Conservation (phyloP, 2,888 invertebrate species). For the Encarsia formosa region DNA sequence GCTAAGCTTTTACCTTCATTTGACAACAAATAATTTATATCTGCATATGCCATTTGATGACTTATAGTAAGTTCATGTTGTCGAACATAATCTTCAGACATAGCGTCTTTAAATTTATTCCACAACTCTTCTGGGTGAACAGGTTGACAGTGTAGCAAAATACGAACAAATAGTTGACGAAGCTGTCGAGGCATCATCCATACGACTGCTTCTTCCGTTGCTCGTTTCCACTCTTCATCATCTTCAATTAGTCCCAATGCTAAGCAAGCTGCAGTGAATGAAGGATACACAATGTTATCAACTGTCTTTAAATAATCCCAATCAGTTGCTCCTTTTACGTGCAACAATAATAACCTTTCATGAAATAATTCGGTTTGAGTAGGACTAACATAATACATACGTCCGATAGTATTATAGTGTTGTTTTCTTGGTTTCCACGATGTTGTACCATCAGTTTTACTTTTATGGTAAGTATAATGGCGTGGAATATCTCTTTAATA, state of each 20-base stretch:
- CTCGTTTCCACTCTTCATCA: conserved; percentile 12
- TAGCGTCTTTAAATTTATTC: conserved; percentile 22
- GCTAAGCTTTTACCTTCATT: conserved; percentile 13
- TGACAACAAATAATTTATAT: conserved; percentile 11
- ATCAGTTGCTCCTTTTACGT: conserved; percentile 34
- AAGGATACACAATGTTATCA: conserved; percentile 29
- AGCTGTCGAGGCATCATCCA: conserved; percentile 31
- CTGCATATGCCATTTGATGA: conserved; percentile 11
- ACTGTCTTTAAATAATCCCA: conserved; percentile 35
- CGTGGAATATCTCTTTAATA: conserved; percentile 10
- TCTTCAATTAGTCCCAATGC: conserved; percentile 13
- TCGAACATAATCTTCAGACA: conserved; percentile 26
- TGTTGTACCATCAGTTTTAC: not conserved
- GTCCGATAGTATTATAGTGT: conserved; percentile 22
- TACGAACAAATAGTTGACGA: conserved; percentile 34
- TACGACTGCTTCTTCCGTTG: conserved; percentile 1
- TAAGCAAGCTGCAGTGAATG: conserved; percentile 14
- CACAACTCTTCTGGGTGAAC: conserved; percentile 25
- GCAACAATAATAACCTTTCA: conserved; percentile 32
- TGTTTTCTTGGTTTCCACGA: conserved; percentile 12
- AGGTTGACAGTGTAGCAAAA: conserved; percentile 31
- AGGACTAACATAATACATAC: conserved; percentile 32
- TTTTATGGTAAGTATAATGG: conserved; percentile 7
- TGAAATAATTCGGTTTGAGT: conserved; percentile 32
- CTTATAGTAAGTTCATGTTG: not conserved